Percentiles rank a stretch among this genome's conserved stretches.
These are phyloP conservation scores for Gavia stellata DNA, from an alignment of 2,113 vertebrate genomes.

Conservation along the genomic window DNA sequence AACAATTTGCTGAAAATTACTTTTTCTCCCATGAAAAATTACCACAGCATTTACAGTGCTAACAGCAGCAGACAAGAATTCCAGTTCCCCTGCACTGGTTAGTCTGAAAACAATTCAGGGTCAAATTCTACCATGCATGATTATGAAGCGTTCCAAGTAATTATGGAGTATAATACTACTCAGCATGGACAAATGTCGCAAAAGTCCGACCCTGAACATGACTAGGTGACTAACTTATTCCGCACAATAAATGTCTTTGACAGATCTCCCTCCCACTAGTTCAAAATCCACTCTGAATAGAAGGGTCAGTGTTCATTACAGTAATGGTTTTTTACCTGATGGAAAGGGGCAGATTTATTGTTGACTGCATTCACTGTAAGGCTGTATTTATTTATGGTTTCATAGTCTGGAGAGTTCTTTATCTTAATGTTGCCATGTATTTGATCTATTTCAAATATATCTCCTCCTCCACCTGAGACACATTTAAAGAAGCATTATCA, in stretches of 20 bases:
- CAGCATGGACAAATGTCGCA: neutral
- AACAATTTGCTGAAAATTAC: neutral
- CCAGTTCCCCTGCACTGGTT: neutral
- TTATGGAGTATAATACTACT: neutral
- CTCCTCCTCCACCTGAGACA: constrained; percentile 34
- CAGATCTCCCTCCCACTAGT: neutral
- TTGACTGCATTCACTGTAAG: constrained; percentile 55
- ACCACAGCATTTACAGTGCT: neutral
- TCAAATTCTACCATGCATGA: neutral
- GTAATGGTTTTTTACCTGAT: constrained; percentile 33
- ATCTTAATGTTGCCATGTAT: constrained; percentile 44
- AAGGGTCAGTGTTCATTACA: neutral
- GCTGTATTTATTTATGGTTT: constrained; percentile 19
- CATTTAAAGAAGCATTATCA: neutral
- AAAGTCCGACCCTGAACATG: neutral
- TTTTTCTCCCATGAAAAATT: neutral
- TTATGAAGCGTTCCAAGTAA: neutral
- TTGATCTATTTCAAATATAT: constrained; percentile 60
- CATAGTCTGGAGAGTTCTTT: constrained; percentile 55
- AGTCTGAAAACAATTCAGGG: neutral
- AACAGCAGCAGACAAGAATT: neutral
- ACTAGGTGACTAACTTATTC: neutral
- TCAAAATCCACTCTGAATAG: neutral
- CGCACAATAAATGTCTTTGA: neutral
- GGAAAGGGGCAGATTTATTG: constrained; percentile 55